These are phyloP conservation scores for Caloenas nicobarica DNA, from an alignment of 2,113 vertebrate genomes.

Conservation along the genomic window DNA sequence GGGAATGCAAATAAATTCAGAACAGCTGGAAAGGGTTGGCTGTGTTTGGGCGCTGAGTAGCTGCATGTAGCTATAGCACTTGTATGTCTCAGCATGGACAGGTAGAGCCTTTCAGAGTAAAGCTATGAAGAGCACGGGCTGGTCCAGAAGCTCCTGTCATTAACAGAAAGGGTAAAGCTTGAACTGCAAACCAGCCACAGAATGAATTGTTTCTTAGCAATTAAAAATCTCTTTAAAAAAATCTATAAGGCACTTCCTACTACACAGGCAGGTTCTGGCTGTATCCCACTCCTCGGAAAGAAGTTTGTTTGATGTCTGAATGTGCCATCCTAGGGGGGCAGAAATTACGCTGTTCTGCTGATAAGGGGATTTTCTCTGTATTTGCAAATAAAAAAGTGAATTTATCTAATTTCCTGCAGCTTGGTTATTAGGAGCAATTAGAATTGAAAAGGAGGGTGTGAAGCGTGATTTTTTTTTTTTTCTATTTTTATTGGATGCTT, in stretches of 20 bases:
- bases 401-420: not conserved
- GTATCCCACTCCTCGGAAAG: not conserved
- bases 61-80: accelerated
- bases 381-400: not conserved
- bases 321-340: not conserved
- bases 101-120: accelerated
- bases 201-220: not conserved
- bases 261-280: not conserved
- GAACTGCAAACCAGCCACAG: not conserved
- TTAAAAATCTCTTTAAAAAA: not conserved
- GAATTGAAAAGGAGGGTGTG: accelerated
- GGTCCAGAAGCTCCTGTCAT: not conserved
- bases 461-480: not conserved
- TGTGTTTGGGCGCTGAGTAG: accelerated
- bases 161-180: not conserved
- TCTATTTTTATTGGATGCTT: not conserved
- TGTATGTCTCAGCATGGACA: accelerated
- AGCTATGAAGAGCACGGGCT: too few species aligned
- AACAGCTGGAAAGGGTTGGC: accelerated
- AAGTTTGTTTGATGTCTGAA: not conserved
- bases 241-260: not conserved
- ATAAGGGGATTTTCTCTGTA: not conserved
- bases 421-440: not conserved
- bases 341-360: not conserved
- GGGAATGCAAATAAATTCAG: accelerated